phyloP scores from a whole-genome alignment of 2,797 vertebrate species.

The Heliangelus exortis region DNA sequence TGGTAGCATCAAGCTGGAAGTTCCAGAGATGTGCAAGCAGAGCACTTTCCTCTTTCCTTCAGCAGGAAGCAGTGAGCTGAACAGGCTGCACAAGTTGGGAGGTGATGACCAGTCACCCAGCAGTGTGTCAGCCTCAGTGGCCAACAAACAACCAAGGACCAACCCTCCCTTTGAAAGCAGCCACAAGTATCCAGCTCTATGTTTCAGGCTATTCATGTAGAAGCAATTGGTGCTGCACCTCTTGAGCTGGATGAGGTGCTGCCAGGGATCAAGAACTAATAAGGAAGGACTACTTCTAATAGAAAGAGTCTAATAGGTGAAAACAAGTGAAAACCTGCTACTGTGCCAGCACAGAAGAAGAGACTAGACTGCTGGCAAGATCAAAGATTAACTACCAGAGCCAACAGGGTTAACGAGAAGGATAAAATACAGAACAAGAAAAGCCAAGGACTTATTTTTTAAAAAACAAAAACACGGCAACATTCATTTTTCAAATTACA shows the following conservation, averaged over 20 bases:
- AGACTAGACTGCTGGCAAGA: background rate
- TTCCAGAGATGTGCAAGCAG: background rate
- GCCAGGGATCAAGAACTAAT: background rate
- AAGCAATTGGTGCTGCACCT: background rate
- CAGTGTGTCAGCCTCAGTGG: background rate
- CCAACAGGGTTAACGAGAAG: background rate
- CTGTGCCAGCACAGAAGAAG: background rate
- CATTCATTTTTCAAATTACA: background rate
- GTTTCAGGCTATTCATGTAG: background rate
- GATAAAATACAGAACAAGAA: background rate
- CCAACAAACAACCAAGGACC: background rate
- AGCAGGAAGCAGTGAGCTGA: background rate
- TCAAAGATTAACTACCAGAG: background rate
- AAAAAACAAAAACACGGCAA: background rate
- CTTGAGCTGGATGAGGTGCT: background rate
- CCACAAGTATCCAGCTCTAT: background rate
- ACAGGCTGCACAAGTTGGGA: background rate
- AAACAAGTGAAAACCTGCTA: background rate
- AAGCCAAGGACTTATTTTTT: background rate
- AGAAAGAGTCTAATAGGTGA: background rate
- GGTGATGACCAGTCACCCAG: accelerated
- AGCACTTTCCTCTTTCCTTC: background rate
- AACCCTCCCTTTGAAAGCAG: background rate
- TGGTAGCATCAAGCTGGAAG: background rate
- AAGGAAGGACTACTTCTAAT: background rate